A percentile compares a stretch with the other conserved stretches of the same genome.
phyloP scores from a whole-genome alignment of 2,888 invertebrate species.

The Agriopis aurantiaria region DNA sequence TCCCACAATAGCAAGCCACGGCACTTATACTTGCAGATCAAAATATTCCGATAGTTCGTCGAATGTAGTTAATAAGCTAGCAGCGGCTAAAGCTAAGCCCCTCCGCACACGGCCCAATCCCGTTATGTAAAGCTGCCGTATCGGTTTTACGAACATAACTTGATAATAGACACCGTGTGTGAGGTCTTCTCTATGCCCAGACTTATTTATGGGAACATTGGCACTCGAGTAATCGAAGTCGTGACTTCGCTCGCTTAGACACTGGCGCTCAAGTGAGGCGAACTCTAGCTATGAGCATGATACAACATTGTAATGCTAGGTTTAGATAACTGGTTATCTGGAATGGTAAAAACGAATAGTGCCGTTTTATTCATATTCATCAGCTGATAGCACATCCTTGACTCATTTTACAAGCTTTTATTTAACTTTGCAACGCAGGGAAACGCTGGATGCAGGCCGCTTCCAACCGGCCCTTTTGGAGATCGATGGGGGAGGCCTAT shows the following conservation, averaged over 20 bases:
- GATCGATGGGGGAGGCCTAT: too few relatives aligned
- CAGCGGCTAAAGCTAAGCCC: conserved; percentile 35
- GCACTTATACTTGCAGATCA: conserved; percentile 13
- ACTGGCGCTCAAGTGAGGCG: conserved; percentile 5
- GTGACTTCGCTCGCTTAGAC: conserved; percentile 23
- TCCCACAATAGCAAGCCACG: conserved; percentile 2
- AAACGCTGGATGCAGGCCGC: too few relatives aligned
- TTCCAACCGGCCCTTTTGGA: too few relatives aligned
- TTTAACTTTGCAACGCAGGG: too few relatives aligned
- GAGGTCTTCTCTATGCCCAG: conserved; percentile 27
- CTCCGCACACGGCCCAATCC: conserved; percentile 46
- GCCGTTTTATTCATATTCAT: not conserved
- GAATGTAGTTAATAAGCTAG: conserved; percentile 37
- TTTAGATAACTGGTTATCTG: not conserved
- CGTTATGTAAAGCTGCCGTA: conserved; percentile 52
- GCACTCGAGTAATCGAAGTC: conserved; percentile 29
- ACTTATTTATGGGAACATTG: conserved; percentile 30
- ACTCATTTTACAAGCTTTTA: not conserved
- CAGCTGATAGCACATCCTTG: not conserved
- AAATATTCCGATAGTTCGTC: conserved; percentile 29
- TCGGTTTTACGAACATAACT: conserved; percentile 36
- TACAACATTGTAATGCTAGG: conserved; percentile 1
- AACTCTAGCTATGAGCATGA: conserved; percentile 12
- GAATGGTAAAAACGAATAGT: not conserved
- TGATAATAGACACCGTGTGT: conserved; percentile 31